Evolutionary conservation across 2,113 vertebrate species (phyloP), one percentile per base, ranked within the genome.

Genomic region (Dromaius novaehollandiae): DNA sequence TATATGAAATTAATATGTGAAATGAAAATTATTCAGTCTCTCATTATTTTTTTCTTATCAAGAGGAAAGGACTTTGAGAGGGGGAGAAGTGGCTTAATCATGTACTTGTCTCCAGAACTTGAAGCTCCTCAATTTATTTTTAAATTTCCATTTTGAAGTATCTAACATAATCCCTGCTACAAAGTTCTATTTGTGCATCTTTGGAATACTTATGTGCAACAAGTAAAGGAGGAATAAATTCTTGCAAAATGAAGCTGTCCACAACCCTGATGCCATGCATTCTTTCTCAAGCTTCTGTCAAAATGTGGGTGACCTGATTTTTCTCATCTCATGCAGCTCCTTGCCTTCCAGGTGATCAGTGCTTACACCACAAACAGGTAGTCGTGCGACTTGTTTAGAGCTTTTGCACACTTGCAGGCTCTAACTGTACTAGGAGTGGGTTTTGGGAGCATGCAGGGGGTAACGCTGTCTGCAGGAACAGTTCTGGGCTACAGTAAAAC

Each of bases 381-480:
- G 3, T 63, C 63, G 82, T 9, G 12, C 17, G 36, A 11, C 19
- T 58, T 50, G 28, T 11, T 76, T 4, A 44, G 63, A 50, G 42
- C 7, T 89, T 73, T 73, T 69, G 42, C 30, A 21, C 7, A 8
- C 28, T 44, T 32, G 13, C 18, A 40, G 51, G 14, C 25, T 51
- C 2, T 22, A 40, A 28, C 3, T n/a, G 8, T 26, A 38, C 18
- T 4, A 34, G 7, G 3, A 6, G 4, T 28, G 24, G 60, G 12
- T 74, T 78, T 79, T 21, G 20, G 17, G 28, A 50, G 20, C 15
- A 2, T 60, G 7, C 11, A 42, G 12, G 5, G 11, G 4, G 22
- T 56, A 61, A 48, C 10, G 1, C 0, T 68, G 1, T 34, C 30
- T 48, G 71, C 28, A 75, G 55, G 56, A 71, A 46, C 51, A 11